phyloP scores from a whole-genome alignment of 1,140 invertebrate species.

The silkworm (Bombyx mori) region ASM3026992v2 NC_085131.1:4784501-4785000 shows the following conservation, averaged over 20 bases:
- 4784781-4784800: no score
- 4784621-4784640: slow-evolving; percentile 2
- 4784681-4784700: slow-evolving; percentile 4
- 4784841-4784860: background rate
- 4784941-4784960: no score
- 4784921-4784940: no score
- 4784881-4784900: no score
- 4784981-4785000: no score
- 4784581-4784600: slow-evolving; percentile 3
- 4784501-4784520: slow-evolving; percentile 55
- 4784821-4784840: background rate
- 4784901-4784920: no score
- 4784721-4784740: no score
- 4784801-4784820: background rate
- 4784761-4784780: background rate
- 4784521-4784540: slow-evolving; percentile 11
- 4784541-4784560: slow-evolving; percentile 43
- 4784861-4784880: no score
- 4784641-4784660: background rate
- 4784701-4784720: slow-evolving; percentile 1
- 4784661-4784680: background rate
- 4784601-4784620: slow-evolving; percentile 3
- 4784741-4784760: no score
- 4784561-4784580: slow-evolving; percentile 6
- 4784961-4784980: no score